These are phyloP conservation scores for Gobius niger DNA, from an alignment of 2,113 vertebrate genomes.

Conservation along the genomic window DNA sequence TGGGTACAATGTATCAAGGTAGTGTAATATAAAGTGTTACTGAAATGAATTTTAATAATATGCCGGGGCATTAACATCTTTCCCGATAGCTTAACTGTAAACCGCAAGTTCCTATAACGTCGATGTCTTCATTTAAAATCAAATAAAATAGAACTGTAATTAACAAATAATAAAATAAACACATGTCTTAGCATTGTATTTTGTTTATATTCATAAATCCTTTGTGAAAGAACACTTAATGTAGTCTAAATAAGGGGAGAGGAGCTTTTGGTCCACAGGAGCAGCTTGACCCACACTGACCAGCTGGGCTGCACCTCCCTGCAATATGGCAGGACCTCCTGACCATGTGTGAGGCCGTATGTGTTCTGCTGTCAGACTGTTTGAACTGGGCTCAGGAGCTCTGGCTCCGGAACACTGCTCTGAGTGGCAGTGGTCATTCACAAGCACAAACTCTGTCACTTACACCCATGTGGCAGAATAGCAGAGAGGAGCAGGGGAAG, in stretches of 20 bases:
- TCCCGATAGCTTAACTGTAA: too few relatives aligned
- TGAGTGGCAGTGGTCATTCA: constrained; percentile 56
- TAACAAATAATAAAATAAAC: too few relatives aligned
- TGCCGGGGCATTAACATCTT: too few relatives aligned
- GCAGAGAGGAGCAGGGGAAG: not conserved
- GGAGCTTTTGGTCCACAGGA: constrained; percentile 31
- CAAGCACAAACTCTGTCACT: constrained; percentile 39
- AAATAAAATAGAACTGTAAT: too few relatives aligned
- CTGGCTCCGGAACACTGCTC: constrained; percentile 43
- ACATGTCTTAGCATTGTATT: not conserved
- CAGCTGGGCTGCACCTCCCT: constrained; percentile 64
- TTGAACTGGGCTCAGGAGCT: constrained; percentile 42
- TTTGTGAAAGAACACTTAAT: constrained; percentile 5
- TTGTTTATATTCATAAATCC: not conserved
- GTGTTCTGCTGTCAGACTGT: constrained; percentile 13
- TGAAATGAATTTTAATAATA: too few relatives aligned
- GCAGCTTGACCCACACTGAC: constrained; percentile 34
- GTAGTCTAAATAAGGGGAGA: constrained; percentile 30
- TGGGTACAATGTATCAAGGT: too few relatives aligned
- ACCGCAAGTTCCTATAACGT: too few relatives aligned
- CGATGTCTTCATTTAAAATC: too few relatives aligned
- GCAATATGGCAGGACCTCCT: constrained; percentile 53
- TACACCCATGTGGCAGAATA: constrained; percentile 15
- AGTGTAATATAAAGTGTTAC: too few relatives aligned
- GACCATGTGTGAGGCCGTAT: constrained; percentile 11